Evolutionary conservation across 2,888 invertebrate genomes (phyloP).

Genomic region (Koerneria pararmatus): DNA sequence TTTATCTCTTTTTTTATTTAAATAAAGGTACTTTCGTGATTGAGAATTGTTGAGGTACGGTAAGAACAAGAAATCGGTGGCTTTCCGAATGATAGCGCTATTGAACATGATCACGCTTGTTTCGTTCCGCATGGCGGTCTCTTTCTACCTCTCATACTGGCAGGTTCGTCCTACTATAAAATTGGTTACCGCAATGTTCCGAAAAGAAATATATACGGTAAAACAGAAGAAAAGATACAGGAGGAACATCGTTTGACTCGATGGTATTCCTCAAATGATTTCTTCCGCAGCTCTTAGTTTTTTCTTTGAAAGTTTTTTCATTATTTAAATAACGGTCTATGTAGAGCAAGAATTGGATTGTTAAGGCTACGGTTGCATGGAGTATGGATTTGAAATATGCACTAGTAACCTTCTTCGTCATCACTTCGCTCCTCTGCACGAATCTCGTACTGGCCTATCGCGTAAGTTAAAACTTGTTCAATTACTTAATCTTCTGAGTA

Average conservation of each 20-base stretch:
- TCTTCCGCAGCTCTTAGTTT: no score
- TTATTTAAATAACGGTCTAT: no score
- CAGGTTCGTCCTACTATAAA: no score
- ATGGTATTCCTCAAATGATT: no score
- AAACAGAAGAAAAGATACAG: no score
- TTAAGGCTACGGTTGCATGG: slow-evolving; percentile 33
- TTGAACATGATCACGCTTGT: slow-evolving; percentile 55
- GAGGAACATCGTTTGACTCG: no score
- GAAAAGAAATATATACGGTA: no score
- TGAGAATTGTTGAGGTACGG: slow-evolving; percentile 40
- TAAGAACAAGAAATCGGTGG: slow-evolving; percentile 43
- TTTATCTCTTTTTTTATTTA: background rate
- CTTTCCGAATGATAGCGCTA: slow-evolving; percentile 52
- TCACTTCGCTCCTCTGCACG: slow-evolving; percentile 46
- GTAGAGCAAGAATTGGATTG: no score
- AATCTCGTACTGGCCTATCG: slow-evolving; percentile 56
- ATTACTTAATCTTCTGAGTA: no score
- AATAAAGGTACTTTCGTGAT: slow-evolving; percentile 8
- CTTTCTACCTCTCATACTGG: slow-evolving; percentile 50
- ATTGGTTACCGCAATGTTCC: background rate
- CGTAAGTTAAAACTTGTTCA: no score
- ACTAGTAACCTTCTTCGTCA: slow-evolving; percentile 41
- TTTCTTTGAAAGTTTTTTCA: no score
- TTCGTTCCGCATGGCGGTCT: slow-evolving; percentile 53
- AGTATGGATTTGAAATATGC: slow-evolving; percentile 39